Evolutionary conservation across 2,113 vertebrate genomes (phyloP).

Genomic region (Pristiophorus japonicus): DNA sequence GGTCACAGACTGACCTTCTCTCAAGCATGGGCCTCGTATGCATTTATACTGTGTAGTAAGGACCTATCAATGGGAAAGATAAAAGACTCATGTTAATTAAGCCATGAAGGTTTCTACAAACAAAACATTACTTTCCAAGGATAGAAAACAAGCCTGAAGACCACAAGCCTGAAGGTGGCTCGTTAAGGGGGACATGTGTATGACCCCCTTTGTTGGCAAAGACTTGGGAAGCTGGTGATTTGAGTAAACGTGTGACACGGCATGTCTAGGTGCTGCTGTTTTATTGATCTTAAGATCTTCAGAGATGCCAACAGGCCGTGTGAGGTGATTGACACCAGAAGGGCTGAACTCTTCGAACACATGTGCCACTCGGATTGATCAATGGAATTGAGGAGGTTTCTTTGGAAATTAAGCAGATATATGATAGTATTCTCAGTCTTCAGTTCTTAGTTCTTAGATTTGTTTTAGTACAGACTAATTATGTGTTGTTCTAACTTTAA

Average conservation of each 20-base stretch:
- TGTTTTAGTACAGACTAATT: not conserved
- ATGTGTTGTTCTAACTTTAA: not conserved
- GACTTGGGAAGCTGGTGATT: not conserved
- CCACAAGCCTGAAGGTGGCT: not conserved
- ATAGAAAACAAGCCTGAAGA: not conserved
- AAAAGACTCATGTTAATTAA: not conserved
- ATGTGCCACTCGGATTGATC: not conserved
- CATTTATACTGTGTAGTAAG: no score
- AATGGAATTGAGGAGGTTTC: not conserved
- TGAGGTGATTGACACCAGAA: not conserved
- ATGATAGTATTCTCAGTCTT: not conserved
- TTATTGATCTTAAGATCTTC: not conserved
- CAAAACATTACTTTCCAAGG: not conserved
- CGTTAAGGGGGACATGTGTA: not conserved
- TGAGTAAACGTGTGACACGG: not conserved
- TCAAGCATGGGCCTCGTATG: no score
- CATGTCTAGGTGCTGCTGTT: no score
- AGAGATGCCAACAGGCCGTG: not conserved
- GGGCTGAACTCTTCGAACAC: not conserved
- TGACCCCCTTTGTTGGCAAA: not conserved
- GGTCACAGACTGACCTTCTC: no score
- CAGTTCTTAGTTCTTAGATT: not conserved
- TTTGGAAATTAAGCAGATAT: not conserved
- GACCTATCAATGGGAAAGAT: no score
- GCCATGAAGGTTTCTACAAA: not conserved